A percentile compares a stretch with the other conserved stretches of the same genome.
These are phyloP conservation scores for Stenichneumon culpator DNA, from an alignment of 2,888 invertebrate genomes.

Conservation along the genomic window DNA sequence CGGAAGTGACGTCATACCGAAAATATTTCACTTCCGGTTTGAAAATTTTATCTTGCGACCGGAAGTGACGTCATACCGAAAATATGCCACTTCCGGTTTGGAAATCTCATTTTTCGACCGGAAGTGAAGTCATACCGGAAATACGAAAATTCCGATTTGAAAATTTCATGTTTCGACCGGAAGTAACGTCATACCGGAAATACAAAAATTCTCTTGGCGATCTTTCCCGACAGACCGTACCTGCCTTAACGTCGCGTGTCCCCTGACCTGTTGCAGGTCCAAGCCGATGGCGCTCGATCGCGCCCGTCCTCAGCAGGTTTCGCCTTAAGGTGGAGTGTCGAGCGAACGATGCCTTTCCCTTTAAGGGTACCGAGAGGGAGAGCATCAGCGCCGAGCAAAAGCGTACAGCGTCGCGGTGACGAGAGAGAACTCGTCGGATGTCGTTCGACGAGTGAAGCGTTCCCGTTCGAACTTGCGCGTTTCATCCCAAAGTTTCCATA, in stretches of 20 bases:
- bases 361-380: constrained; percentile 33
- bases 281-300: not conserved
- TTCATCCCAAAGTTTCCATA: constrained; percentile 40
- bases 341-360: constrained; percentile 37
- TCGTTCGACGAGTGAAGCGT: constrained; percentile 38
- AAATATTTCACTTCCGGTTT: too few relatives aligned
- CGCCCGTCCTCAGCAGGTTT: constrained; percentile 37
- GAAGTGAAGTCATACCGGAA: too few relatives aligned
- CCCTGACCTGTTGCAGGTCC: constrained; percentile 50
- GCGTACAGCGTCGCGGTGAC: constrained; percentile 4
- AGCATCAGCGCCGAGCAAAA: not conserved
- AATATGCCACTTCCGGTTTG: too few relatives aligned
- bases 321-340: constrained; percentile 43
- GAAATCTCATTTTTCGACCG: too few relatives aligned
- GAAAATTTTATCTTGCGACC: too few relatives aligned
- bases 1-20: too few relatives aligned
- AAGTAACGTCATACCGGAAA: not conserved
- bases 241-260: not conserved
- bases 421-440: constrained; percentile 25
- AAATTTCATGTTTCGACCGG: too few relatives aligned
- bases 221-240: not conserved
- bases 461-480: constrained; percentile 54
- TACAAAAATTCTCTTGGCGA: not conserved
- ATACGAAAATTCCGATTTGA: too few relatives aligned
- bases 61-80: too few relatives aligned